A percentile compares a stretch with the other conserved stretches of the same genome.
Conservation (phyloP, 2,797 vertebrate genomes). For the Holocentrus rufus region DNA sequence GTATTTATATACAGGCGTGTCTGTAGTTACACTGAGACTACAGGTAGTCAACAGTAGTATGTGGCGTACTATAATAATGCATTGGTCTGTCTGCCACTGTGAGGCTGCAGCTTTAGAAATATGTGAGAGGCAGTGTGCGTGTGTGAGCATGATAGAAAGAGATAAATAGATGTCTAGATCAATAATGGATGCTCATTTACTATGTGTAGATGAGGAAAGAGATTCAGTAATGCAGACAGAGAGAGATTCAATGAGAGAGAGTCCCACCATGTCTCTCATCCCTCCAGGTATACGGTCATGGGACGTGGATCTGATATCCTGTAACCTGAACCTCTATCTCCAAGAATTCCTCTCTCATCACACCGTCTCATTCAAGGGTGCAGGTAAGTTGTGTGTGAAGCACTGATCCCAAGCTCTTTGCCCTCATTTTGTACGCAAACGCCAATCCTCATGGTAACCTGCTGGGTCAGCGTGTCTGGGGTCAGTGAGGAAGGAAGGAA, state of each 20-base stretch:
- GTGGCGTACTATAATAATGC: not conserved
- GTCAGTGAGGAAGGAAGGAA: slow-evolving; percentile 68
- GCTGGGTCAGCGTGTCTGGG: slow-evolving; percentile 28
- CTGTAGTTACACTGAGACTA: not conserved
- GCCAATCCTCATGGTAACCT: slow-evolving; percentile 47
- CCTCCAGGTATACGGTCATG: slow-evolving; percentile 88
- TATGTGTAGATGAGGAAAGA: not conserved
- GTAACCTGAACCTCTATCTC: slow-evolving; percentile 89
- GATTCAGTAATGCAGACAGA: not conserved
- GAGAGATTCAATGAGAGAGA: not conserved
- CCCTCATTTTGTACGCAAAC: slow-evolving; percentile 4
- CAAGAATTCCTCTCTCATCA: slow-evolving; percentile 90
- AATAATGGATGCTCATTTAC: too few relatives aligned
- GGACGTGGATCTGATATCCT: slow-evolving; percentile 87
- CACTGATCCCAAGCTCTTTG: not conserved
- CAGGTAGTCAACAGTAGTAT: not conserved
- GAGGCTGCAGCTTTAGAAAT: not conserved
- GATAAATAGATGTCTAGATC: too few relatives aligned
- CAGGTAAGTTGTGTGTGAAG: slow-evolving; percentile 50
- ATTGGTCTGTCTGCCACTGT: not conserved
- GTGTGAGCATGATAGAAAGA: not conserved
- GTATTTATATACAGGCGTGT: slow-evolving; percentile 17
- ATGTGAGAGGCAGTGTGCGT: not conserved
- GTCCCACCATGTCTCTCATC: not conserved
- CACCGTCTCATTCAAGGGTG: slow-evolving; percentile 89